Conservation (phyloP, 2,888 invertebrate genomes). For the Conomelus anceps region DNA sequence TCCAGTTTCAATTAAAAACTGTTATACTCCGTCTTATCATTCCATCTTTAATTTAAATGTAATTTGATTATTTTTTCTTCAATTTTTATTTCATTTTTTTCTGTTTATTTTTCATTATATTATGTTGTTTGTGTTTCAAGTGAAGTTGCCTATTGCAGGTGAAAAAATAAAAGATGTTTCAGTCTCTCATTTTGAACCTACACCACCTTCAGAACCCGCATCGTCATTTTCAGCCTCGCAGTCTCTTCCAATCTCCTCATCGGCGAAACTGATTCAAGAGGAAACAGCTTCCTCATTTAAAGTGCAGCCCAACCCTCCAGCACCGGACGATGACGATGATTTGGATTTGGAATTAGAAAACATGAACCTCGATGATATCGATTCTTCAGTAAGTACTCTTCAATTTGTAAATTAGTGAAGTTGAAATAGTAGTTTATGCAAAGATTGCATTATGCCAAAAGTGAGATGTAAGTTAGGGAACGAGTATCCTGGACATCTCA, state of each 20-base stretch:
- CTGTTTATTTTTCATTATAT: background rate
- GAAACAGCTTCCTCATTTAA: background rate
- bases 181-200: slow-evolving; percentile 6
- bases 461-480: no score
- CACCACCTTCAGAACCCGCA: slow-evolving; percentile 21
- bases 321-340: slow-evolving; percentile 52
- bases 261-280: slow-evolving; percentile 34
- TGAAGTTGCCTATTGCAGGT: background rate
- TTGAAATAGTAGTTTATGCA: background rate
- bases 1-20: no score
- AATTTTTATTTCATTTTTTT: background rate
- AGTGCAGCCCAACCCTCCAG: background rate
- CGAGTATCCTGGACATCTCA: no score
- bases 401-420: background rate
- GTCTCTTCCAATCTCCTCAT: background rate
- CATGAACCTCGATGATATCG: slow-evolving; percentile 72
- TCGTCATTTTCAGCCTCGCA: background rate
- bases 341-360: slow-evolving; percentile 78
- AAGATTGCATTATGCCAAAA: background rate
- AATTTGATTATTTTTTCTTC: background rate
- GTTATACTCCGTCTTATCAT: no score
- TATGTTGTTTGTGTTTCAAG: background rate
- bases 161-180: background rate
- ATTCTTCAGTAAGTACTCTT: slow-evolving; percentile 55
- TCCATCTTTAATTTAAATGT: background rate